A percentile compares a stretch with the other conserved stretches of the same genome.
Evolutionary conservation across 2,113 vertebrate genomes (phyloP).

Genomic region (Maccullochella peelii): DNA sequence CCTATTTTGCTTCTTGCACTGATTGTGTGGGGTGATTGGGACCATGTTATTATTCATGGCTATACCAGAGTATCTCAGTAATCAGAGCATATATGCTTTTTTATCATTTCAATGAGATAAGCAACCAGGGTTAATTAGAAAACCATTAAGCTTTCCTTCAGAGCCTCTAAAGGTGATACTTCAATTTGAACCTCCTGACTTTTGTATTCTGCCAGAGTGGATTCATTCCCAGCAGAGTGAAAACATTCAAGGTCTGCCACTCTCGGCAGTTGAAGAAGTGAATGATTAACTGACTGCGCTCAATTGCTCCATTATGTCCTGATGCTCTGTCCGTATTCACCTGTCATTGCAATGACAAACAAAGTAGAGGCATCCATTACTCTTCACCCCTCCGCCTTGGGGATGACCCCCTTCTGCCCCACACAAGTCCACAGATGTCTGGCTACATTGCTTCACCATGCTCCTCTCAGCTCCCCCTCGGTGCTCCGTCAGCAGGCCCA

Average conservation of each 20-base stretch:
- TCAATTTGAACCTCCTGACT: conserved; percentile 21
- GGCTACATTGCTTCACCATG: conserved; percentile 25
- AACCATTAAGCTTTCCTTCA: conserved; percentile 21
- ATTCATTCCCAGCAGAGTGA: conserved; percentile 48
- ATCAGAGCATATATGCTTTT: conserved; percentile 28
- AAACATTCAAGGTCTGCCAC: conserved; percentile 48
- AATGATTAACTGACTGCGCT: conserved; percentile 59
- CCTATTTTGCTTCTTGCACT: conserved; percentile 30
- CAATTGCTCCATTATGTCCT: conserved; percentile 50
- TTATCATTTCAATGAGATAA: conserved; percentile 41
- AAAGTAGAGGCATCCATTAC: conserved; percentile 49
- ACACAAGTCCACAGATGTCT: conserved; percentile 62
- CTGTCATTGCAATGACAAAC: conserved; percentile 47
- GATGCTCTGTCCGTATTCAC: conserved; percentile 38
- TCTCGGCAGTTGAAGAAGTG: conserved; percentile 48
- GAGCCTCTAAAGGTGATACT: conserved; percentile 16
- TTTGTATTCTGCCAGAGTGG: conserved; percentile 21
- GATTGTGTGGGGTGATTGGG: conserved; percentile 41
- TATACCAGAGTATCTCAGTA: conserved; percentile 11
- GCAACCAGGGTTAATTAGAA: conserved; percentile 40
- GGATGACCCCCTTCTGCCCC: conserved; percentile 40
- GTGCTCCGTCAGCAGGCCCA: conserved; percentile 63
- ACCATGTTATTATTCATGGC: conserved; percentile 38
- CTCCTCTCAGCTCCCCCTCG: conserved; percentile 11
- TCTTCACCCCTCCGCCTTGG: conserved; percentile 20